Base-by-base conservation (phyloP, 2,113 vertebrate genomes). In the Tachycineta bicolor region DNA sequence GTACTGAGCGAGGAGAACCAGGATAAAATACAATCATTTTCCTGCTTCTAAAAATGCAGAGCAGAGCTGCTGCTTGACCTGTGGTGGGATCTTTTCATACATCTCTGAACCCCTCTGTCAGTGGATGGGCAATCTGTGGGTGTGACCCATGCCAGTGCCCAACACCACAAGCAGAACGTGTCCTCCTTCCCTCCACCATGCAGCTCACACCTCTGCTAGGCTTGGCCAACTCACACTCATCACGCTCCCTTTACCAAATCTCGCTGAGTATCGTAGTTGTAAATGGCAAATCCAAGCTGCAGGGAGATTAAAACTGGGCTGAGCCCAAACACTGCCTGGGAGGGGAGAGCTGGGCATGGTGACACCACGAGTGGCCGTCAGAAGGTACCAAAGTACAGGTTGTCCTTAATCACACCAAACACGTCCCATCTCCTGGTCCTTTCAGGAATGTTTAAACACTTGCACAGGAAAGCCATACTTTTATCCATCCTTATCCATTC, bases 151-250 rank as follows among this genome's bases (percentile, higher is more conserved):
- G 26, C 55, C 2, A 0, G 34, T 13, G 10, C 47, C 47, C 12
- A 1, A 7, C 0, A 5, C 16, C 46, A 20, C 0, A 0, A 52
- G 39, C 25, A 24, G 41, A 73, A 25, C 0, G 0, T 6, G 11
- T 41, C 20, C 49, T 46, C 56, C 56, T 44, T 26, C 34, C 46
- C 9, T 17, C 21, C 25, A 50, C 20, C 63, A 20, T 1, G 1
- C 41, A 41, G 68, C 69, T 78, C 83, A 58, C 55, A 21, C 4
- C n/a, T 69, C 75, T 4, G 9, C 20, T 3, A 5, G 34, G 60
- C n/a, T 21, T 49, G 33, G 9, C 20, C 90, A 81, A 0, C 43
- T 17, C n/a, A 33, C 10, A 8, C 59, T 43, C 75, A 17, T n/a
- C 6, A 1, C 3, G 2, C 23, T 75, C 59, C 71, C 28, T 64